A percentile compares a stretch with the other conserved stretches of the same genome.
These are phyloP conservation scores for Poliocrania exsul DNA, from an alignment of 2,797 vertebrate species.

Conservation along the genomic window DNA sequence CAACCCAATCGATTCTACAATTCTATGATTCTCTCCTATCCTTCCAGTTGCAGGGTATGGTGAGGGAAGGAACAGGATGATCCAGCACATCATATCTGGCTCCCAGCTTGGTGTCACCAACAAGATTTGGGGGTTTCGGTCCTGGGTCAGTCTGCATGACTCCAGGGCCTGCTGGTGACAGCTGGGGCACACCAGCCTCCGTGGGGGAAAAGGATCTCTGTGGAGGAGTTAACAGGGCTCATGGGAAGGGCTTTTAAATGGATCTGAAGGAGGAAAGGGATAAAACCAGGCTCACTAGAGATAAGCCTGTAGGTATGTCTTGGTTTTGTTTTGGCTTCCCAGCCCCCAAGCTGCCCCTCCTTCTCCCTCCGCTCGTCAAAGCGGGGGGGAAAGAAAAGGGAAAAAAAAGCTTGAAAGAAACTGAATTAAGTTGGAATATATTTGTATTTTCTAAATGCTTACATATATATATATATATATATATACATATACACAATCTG, in stretches of 20 bases:
- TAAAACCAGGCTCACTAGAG: not conserved
- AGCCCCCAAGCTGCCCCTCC: no score
- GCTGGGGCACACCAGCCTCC: not conserved
- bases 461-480: no score
- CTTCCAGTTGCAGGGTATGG: not conserved
- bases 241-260: not conserved
- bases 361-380: no score
- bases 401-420: no score
- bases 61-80: not conserved
- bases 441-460: no score
- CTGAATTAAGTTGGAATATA: no score
- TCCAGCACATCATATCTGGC: not conserved
- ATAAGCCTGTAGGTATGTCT: not conserved
- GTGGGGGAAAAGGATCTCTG: not conserved
- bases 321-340: no score
- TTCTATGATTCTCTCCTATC: not conserved
- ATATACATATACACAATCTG: no score
- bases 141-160: not conserved
- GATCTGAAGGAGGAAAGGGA: not conserved
- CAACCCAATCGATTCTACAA: no score
- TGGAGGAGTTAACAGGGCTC: not conserved
- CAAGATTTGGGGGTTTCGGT: not conserved
- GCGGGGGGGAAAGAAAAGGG: no score
- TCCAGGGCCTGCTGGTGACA: not conserved
- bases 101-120: accelerated